Base-by-base conservation (phyloP, 2,113 vertebrate genomes). In the Heterotis niloticus region DNA sequence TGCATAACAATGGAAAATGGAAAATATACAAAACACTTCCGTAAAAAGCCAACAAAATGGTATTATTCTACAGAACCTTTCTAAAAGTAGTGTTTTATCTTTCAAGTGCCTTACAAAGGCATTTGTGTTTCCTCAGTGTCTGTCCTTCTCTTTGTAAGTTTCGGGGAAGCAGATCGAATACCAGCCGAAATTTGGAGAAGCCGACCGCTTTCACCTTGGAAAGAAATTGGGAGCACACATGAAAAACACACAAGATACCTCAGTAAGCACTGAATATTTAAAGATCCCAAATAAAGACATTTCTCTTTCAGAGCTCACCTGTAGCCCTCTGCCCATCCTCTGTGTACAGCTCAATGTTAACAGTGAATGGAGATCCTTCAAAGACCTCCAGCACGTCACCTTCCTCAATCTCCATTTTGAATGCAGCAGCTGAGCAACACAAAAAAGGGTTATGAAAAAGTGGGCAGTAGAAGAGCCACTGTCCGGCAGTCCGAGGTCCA, bases 381-480 rank as follows among this genome's bases (percentile, higher is more conserved):
- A 84, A 80, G 64, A 88, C 75, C n/a, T 90, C 85, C 78, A 91
- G 86, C 75, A 90, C 77, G 68, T 89, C 87, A 0, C 90, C 89
- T 81, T 90, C 89, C 81, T 86, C 69, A 34, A 90, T 84, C 77
- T 78, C 83, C 0, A 89, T 88, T 78, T 85, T 87, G 9, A 78
- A 85, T 52, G 88, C 87, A 18, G 83, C 90, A 81, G 83, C 94
- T 95, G 88, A 78, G 82, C 79, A 70, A 88, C 79, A 87, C 79
- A 87, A 86, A 76, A 44, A 60, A 14, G 24, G 76, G 72, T 14
- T 18, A 82, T 85, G 85, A 44, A 44, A 44, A 44, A 44, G 34
- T 7, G 7, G 34, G 34, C 34, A 44, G 34, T 44, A 44, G 2
- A 7, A 4, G 88, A 80, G 85, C 80, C 52, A n/a, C 20, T 24